Evolutionary conservation across 2,113 vertebrate genomes (phyloP).

Genomic region (Proteles cristata): DNA sequence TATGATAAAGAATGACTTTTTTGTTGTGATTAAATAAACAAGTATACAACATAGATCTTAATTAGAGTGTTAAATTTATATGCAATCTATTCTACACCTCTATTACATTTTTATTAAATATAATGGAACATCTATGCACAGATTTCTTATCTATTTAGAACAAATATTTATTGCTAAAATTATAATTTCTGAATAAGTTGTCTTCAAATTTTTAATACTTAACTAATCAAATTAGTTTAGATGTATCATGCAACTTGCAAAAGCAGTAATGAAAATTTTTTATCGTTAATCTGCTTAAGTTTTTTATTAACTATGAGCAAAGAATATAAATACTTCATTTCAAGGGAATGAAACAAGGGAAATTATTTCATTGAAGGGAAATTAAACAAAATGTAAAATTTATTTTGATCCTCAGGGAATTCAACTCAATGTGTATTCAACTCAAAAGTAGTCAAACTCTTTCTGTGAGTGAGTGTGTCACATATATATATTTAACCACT

Average conservation of each 20-base stretch:
- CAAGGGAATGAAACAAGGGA: no score
- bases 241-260: background rate
- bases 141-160: background rate
- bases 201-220: background rate
- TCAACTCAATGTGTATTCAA: background rate
- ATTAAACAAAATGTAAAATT: background rate
- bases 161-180: background rate
- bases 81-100: background rate
- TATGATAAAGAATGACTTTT: background rate
- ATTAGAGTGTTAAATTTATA: background rate
- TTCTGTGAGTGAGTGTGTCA: background rate
- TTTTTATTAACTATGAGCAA: background rate
- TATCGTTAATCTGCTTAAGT: background rate
- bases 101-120: background rate
- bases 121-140: background rate
- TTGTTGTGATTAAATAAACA: background rate
- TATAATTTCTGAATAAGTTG: background rate
- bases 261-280: background rate
- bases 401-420: background rate
- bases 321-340: background rate
- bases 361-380: background rate
- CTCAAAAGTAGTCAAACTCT: background rate
- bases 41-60: background rate
- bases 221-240: background rate
- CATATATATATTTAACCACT: background rate